Evolutionary conservation across 2,888 invertebrate species (phyloP), one percentile per base, ranked within the genome.

Genomic region (Sesia apiformis): DNA sequence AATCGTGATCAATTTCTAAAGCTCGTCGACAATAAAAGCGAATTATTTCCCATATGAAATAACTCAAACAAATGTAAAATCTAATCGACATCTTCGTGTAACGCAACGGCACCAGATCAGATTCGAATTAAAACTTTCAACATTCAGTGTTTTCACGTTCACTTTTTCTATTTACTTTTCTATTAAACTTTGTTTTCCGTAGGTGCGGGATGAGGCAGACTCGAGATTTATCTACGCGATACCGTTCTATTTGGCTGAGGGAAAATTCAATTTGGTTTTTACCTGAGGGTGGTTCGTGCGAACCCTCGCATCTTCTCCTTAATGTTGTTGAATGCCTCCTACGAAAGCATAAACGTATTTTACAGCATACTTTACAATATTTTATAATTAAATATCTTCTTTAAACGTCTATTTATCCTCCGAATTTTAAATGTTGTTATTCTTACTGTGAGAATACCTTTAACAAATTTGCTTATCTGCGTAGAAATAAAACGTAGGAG

Each of bases 181-280:
- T 84, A 85, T 86, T 84, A 82, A 85, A 86, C 80, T 85, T 85
- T 83, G 81, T 85, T 81, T 83, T 80, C 73, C 73, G 77, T 76
- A 79, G 81, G 76, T 59, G 74, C 76, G 76, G 78, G 78, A 78
- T 76, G 77, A 78, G 81, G 75, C 76, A 73, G 76, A 70, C 69
- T 78, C 70, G 80, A 85, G 86, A 86, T 86, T 86, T 85, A 85
- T 86, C 81, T 82, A 78, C 78, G 78, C 79, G 85, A 87, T 84
- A 86, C 77, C 82, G 78, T 79, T 81, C 78, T 80, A 76, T 84
- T 84, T 79, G 79, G 78, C 69, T 70, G 79, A 78, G 78, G 74
- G 83, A 78, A 81, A 84, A 85, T 86, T 86, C 85, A 85, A 87
- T 87, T 87, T 85, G 76, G 82, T 84, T 84, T 86, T 83, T 83